Evolutionary conservation across 2,888 invertebrate genomes (phyloP).

Genomic region (Drosophila subquinaria): DNA sequence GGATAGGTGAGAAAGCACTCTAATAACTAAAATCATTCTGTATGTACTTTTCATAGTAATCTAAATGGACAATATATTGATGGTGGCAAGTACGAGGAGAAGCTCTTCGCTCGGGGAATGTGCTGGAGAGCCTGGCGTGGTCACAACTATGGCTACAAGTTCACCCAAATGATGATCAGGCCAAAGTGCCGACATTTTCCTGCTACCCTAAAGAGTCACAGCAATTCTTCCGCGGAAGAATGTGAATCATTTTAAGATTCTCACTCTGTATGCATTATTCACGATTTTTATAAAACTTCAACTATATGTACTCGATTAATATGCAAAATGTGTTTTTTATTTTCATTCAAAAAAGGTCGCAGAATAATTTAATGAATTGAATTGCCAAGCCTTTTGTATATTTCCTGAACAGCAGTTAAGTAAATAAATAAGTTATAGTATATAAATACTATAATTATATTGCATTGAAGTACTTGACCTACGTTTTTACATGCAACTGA

Average conservation of each 20-base stretch:
- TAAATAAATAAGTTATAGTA: slow-evolving; percentile 7
- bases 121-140: slow-evolving; percentile 90
- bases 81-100: slow-evolving; percentile 85
- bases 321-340: slow-evolving; percentile 43
- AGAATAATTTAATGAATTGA: slow-evolving; percentile 1
- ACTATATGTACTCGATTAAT: slow-evolving; percentile 10
- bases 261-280: slow-evolving; percentile 6
- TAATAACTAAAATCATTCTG: neutral
- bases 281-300: neutral
- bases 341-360: slow-evolving; percentile 1
- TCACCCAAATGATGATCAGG: slow-evolving; percentile 89
- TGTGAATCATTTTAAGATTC: slow-evolving; percentile 26
- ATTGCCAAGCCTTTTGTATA: slow-evolving; percentile 5
- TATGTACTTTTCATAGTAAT: slow-evolving; percentile 86
- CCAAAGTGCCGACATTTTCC: slow-evolving; percentile 63
- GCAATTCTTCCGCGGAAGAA: neutral
- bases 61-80: slow-evolving; percentile 87
- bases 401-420: slow-evolving; percentile 30
- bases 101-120: slow-evolving; percentile 86
- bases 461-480: slow-evolving; percentile 43
- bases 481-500: slow-evolving; percentile 35
- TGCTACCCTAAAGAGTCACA: neutral
- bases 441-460: slow-evolving; percentile 10
- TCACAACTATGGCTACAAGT: slow-evolving; percentile 87
- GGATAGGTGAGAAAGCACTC: slow-evolving; percentile 85